Base-by-base conservation (phyloP, 2,113 vertebrate species). In the Poeciliopsis turrubarensis region DNA sequence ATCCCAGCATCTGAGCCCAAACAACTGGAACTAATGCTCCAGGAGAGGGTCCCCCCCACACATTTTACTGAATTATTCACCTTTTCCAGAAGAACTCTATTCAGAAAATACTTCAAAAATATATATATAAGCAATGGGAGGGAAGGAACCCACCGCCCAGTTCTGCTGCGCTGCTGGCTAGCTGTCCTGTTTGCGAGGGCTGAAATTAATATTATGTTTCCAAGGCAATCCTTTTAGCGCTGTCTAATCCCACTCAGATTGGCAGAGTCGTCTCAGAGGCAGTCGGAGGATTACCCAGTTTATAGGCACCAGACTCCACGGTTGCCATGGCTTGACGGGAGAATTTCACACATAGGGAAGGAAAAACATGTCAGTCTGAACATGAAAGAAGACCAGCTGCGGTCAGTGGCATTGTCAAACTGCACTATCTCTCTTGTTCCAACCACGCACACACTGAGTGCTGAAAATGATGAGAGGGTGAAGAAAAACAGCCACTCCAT, bases 171-270 rank as follows among this genome's bases (percentile, higher is more conserved):
- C 34, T 37, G 34, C 34, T 37, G 2, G 34, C 34, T 69, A 75
- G 69, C 89, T 75, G 79, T 86, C 83, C 89, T 78, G 87, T 75
- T 90, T 92, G 80, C 69, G 13, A 78, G 79, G 80, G 75, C 77
- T 74, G 75, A 91, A 91, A 94, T 94, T 84, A 90, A 90, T 92
- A 90, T 85, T 68, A 74, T 89, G 85, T 91, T 91, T 88, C 84
- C 85, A 54, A 75, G 70, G 75, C 87, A 89, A 92, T 92, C 92
- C 87, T 87, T 89, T 92, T 89, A 89, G 84, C 68, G 39, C 70
- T 47, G 70, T 83, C 85, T 92, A 92, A 94, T 93, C 90, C 82
- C n/a, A 71, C 85, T 91, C 88, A 87, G 86, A 87, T 74, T 86
- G 86, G 82, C 79, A 88, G 89, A 85, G 65, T 29, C 81, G 81